A percentile compares a stretch with the other conserved stretches of the same genome.
Evolutionary conservation across 2,113 vertebrate genomes (phyloP).

Genomic region (Eleginops maclovinus): DNA sequence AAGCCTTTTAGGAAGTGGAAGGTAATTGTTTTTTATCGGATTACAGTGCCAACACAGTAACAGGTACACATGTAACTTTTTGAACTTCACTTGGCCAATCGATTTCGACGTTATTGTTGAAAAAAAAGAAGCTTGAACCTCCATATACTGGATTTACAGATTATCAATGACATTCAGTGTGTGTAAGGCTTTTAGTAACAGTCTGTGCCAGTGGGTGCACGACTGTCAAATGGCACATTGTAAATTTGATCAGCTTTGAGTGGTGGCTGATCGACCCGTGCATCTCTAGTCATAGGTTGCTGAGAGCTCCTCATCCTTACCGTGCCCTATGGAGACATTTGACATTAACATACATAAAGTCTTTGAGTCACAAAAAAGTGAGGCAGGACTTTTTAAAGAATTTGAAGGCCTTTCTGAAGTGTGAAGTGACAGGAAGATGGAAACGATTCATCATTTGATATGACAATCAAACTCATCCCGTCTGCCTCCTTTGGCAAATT

Average conservation of each 20-base stretch:
- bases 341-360: constrained; percentile 6
- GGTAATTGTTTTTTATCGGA: background rate
- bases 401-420: constrained; percentile 6
- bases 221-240: too few relatives aligned
- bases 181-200: too few relatives aligned
- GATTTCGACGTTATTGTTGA: too few relatives aligned
- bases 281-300: background rate
- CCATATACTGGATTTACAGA: too few relatives aligned
- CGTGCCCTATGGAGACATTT: background rate
- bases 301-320: background rate
- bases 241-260: too few relatives aligned
- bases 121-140: too few relatives aligned
- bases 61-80: background rate
- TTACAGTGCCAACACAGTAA: too few relatives aligned
- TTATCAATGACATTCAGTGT: too few relatives aligned
- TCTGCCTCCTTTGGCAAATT: constrained; percentile 48
- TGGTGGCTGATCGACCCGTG: too few relatives aligned
- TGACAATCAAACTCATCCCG: constrained; percentile 51
- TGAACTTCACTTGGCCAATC: too few relatives aligned
- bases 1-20: background rate
- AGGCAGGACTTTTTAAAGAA: background rate
- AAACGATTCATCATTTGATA: constrained; percentile 35
- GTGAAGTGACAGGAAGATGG: constrained; percentile 19
- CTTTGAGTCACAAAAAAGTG: background rate
- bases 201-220: too few relatives aligned